Evolutionary conservation across 2,888 invertebrate genomes (phyloP).

Genomic region (Melanostoma scalare): DNA sequence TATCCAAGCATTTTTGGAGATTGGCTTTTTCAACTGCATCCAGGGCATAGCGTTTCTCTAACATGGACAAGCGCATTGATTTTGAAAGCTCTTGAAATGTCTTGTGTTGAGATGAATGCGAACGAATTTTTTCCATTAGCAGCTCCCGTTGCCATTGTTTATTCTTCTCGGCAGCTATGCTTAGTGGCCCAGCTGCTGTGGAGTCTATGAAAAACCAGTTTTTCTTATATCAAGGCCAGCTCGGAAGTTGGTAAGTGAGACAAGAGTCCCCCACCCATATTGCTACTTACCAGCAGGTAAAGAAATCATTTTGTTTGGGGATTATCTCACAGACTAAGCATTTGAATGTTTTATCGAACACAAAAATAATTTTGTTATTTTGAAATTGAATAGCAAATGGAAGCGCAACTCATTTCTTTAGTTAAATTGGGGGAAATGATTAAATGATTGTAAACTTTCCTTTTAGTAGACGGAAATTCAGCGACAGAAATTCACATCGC

Average conservation of each 20-base stretch:
- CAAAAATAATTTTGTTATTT: constrained; percentile 11
- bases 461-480: constrained; percentile 28
- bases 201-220: constrained; percentile 53
- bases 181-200: constrained; percentile 61
- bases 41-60: constrained; percentile 94
- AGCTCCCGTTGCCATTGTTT: constrained; percentile 92
- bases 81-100: constrained; percentile 93
- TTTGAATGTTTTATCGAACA: constrained; percentile 40
- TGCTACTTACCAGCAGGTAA: constrained; percentile 63
- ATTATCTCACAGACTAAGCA: constrained; percentile 45
- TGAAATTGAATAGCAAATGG: background rate
- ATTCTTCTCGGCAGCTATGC: constrained; percentile 83
- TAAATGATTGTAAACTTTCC: constrained; percentile 13
- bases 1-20: constrained; percentile 94
- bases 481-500: constrained; percentile 63
- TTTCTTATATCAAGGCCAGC: constrained; percentile 48
- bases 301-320: constrained; percentile 55
- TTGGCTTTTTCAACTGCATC: constrained; percentile 93
- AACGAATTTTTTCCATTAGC: constrained; percentile 95
- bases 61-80: constrained; percentile 91
- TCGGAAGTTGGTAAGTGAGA: constrained; percentile 9
- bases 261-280: constrained; percentile 34
- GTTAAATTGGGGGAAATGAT: background rate
- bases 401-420: constrained; percentile 36
- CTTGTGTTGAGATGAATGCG: constrained; percentile 92